These are phyloP conservation scores for Drosophila anomelani DNA, from an alignment of 2,888 invertebrate genomes.

Conservation along the genomic window DNA sequence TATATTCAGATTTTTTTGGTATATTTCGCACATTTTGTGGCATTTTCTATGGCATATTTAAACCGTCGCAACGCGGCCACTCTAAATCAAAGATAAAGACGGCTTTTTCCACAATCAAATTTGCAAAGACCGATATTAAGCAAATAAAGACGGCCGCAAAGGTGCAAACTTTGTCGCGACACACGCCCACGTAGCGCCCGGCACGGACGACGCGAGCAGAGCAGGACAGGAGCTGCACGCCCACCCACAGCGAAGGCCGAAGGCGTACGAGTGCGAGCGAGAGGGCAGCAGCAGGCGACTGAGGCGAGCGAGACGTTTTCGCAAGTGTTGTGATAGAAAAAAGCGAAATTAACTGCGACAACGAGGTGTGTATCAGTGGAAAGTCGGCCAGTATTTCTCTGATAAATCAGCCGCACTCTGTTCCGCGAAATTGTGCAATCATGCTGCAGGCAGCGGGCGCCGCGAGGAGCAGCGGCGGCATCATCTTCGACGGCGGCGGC, in stretches of 20 bases:
- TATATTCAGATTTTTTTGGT: background rate
- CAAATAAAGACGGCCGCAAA: conserved; percentile 20
- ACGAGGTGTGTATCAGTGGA: conserved; percentile 65
- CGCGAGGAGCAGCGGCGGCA: conserved; percentile 17
- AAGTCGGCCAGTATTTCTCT: conserved; percentile 2
- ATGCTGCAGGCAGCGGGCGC: conserved; percentile 19
- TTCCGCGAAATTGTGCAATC: conserved; percentile 67
- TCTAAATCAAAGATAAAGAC: conserved; percentile 34
- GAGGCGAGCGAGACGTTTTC: conserved; percentile 46
- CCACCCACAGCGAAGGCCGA: conserved; percentile 35
- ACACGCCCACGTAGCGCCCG: conserved; percentile 14
- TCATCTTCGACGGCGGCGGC: conserved; percentile 29
- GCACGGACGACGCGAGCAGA: conserved; percentile 40
- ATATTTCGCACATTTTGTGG: background rate
- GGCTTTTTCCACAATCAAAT: conserved; percentile 24
- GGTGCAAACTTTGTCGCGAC: conserved; percentile 33
- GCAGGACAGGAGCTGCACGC: conserved; percentile 50
- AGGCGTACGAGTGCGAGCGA: conserved; percentile 47
- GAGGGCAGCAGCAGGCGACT: conserved; percentile 42
- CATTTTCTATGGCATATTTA: conserved; percentile 19
- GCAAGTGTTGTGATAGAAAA: conserved; percentile 53
- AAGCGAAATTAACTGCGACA: conserved; percentile 38
- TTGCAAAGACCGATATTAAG: conserved; percentile 28
- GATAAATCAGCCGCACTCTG: conserved; percentile 2
- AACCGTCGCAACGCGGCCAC: conserved; percentile 18